phyloP scores from a whole-genome alignment of 2,888 invertebrate genomes.

The Calliopum simillimum region DNA sequence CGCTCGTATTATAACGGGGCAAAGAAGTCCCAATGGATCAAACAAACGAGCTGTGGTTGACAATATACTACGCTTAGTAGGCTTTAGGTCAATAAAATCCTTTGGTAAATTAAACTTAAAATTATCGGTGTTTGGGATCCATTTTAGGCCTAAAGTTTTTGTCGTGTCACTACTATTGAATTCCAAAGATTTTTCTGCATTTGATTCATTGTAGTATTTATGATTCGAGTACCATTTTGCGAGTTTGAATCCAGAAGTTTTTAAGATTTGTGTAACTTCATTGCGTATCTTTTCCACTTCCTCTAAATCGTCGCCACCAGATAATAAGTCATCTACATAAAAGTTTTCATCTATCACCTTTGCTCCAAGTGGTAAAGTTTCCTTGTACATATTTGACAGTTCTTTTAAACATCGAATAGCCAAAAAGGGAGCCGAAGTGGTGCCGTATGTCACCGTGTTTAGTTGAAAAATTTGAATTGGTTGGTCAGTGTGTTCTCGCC shows the following conservation, averaged over 20 bases:
- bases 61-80: not conserved
- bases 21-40: not conserved
- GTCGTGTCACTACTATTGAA: not conserved
- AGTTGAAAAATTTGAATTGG: constrained; percentile 20
- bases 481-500: constrained; percentile 22
- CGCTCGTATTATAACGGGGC: not conserved
- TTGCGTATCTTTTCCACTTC: constrained; percentile 30
- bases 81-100: not conserved
- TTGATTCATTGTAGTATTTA: not conserved
- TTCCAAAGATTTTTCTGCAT: not conserved
- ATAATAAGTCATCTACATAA: too few relatives aligned
- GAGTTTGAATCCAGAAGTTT: constrained; percentile 32
- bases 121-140: not conserved
- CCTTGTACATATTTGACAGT: constrained; percentile 35
- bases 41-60: not conserved
- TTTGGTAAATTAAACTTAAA: not conserved
- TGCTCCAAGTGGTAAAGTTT: constrained; percentile 40
- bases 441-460: too few relatives aligned
- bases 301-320: constrained; percentile 36
- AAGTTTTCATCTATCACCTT: too few relatives aligned
- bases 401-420: constrained; percentile 31
- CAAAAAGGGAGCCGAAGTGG: constrained; percentile 41
- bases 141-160: not conserved
- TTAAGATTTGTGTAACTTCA: constrained; percentile 35
- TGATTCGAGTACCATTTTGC: constrained; percentile 40